A percentile compares a stretch with the other conserved stretches of the same genome.
Evolutionary conservation across 2,113 vertebrate genomes (phyloP).

Genomic region (Spermophilus dauricus): DNA sequence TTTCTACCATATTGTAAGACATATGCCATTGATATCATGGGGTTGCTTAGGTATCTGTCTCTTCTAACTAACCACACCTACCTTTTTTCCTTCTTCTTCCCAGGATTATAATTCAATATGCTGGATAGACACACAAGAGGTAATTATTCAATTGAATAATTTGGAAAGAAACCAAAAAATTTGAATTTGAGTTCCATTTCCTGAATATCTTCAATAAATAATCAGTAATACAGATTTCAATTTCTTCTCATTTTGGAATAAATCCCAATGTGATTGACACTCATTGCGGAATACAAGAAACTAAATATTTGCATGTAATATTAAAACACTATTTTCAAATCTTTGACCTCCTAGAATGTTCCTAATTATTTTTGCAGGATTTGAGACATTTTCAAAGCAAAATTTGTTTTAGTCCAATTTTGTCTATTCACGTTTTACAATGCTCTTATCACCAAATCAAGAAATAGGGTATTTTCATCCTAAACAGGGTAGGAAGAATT

Average conservation of each 20-base stretch:
- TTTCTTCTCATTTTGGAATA: slow-evolving; percentile 51
- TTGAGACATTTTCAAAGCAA: slow-evolving; percentile 15
- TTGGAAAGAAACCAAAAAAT: slow-evolving; percentile 29
- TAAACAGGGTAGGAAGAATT: not conserved
- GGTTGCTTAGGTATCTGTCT: not conserved
- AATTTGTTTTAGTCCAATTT: slow-evolving; percentile 14
- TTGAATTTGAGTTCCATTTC: not conserved
- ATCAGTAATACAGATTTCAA: not conserved
- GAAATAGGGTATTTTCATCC: not conserved
- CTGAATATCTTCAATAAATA: slow-evolving; percentile 49
- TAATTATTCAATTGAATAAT: not conserved
- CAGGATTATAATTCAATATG: not conserved
- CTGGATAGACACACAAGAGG: not conserved
- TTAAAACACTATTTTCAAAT: slow-evolving; percentile 41
- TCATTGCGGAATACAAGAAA: not conserved
- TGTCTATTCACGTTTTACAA: not conserved
- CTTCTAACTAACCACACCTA: not conserved
- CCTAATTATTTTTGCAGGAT: slow-evolving; percentile 45
- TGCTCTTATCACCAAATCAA: not conserved
- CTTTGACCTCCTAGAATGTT: slow-evolving; percentile 30
- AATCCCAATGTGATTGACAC: not conserved
- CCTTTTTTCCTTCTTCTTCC: not conserved
- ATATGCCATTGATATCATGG: not conserved
- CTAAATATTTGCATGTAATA: slow-evolving; percentile 20
- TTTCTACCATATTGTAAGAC: slow-evolving; percentile 17